Evolutionary conservation across 2,888 invertebrate species (phyloP), one percentile per base, ranked within the genome.

Genomic region (Ethmia dodecea): DNA sequence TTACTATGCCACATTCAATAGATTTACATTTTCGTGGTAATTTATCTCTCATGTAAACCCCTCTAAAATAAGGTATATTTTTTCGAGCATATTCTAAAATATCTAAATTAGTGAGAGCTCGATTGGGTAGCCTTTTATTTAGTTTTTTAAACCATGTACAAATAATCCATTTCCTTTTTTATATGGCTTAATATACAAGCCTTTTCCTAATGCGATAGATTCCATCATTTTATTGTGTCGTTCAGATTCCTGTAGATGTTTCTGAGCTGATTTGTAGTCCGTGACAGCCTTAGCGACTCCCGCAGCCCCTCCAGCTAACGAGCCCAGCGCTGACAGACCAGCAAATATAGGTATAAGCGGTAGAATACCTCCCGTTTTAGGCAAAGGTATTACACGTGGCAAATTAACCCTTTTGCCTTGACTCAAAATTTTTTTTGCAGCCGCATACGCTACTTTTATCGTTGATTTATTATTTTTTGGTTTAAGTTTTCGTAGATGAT

Each of bases 321-420:
- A 47, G 1, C 68, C 72, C 6, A 55, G 13, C 9, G 68, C 67
- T 12, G 52, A 44, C 20, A 69, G 37, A 12, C 58, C 63, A 1
- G 66, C 62, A 49, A 71, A 63, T n/a, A 69, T n/a, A n/a, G n/a
- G n/a, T n/a, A n/a, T 46, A 12, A 67, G 37, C 5, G 57, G 62
- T 37, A 60, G 37, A 10, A 66, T 38, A 22, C 69, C 67, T 13
- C 65, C 65, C 15, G 35, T 36, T 52, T 67, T 66, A 3, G 67
- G 63, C 10, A 68, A 11, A 13, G 57, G 51, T 40, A 13, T 30
- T 8, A 30, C 20, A 3, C 33, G 15, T n/a, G 33, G 33, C 8
- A 26, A 14, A 11, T 25, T 22, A 14, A 30, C 27, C 13, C n/a
- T 22, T 30, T 25, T 13, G 11, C 11, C 13, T 15, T 29, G n/a